These are phyloP conservation scores for Griposia aprilina DNA, from an alignment of 2,888 invertebrate species.

Conservation along the genomic window DNA sequence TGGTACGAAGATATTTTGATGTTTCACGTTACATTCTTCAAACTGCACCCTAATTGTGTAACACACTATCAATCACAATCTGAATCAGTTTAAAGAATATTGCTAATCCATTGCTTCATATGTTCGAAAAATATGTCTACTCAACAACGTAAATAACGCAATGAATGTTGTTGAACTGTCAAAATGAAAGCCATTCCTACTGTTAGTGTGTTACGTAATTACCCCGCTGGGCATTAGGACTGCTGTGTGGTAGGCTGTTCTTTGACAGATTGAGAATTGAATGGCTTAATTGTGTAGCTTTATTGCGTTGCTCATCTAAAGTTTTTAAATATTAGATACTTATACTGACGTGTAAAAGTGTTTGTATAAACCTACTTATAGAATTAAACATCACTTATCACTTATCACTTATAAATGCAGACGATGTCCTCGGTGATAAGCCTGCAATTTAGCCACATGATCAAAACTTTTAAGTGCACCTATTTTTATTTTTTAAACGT, in stretches of 20 bases:
- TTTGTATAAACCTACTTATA: no score
- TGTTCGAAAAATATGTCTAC: no score
- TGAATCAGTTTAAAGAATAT: no score
- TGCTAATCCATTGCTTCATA: no score
- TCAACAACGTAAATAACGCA: no score
- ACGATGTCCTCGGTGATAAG: neutral
- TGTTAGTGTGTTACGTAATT: no score
- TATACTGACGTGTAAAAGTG: no score
- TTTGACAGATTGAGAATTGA: neutral
- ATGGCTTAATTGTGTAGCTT: neutral
- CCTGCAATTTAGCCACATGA: neutral
- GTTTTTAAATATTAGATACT: neutral
- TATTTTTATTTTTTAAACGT: no score
- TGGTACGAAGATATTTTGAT: constrained; percentile 70
- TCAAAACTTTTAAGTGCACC: neutral
- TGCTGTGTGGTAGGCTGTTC: neutral
- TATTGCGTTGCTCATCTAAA: neutral
- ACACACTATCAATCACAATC: no score
- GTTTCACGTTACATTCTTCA: constrained; percentile 43
- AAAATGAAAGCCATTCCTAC: no score
- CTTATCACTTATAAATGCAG: neutral
- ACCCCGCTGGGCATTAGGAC: neutral
- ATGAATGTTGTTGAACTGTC: no score
- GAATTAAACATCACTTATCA: no score
- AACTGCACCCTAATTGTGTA: neutral